Base-by-base conservation (phyloP, 2,888 invertebrate species). In the Chrysolina haemoptera region DNA sequence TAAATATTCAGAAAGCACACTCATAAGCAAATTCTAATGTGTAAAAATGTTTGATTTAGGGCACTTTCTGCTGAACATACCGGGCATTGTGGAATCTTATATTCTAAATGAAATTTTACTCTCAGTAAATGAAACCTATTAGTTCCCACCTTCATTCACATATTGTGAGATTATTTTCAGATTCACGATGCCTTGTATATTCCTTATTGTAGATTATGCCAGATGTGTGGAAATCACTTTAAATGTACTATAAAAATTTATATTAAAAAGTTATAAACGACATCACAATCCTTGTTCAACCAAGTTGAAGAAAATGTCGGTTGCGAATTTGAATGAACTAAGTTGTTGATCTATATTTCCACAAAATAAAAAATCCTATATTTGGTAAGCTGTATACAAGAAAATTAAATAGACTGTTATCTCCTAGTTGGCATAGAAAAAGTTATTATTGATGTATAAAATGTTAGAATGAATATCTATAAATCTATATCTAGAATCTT, bases 401-500 rank as follows among this genome's bases (percentile, higher is more conserved):
- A 71, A 79, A 70, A 72, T 71, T 80, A 80, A 80, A 84, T 83
- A 84, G 83, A 85, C 84, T 84, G 84, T 84, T 84, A 72, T 72
- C 72, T 77, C 74, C 70, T 76, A 78, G 78, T 73, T 79, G 80
- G 77, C 81, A 79, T 81, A 80, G 82, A 80, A 82, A 79, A 82
- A 72, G 71, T 46, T 73, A 70, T 62, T 46, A 73, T 63, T 55
- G 66, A 71, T 77, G 75, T 77, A 74, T 71, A 73, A 72, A 75
- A 18, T 69, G 75, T 72, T 78, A 75, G 76, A 71, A 79, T 22
- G 53, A 20, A 62, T 62, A 74, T 70, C 75, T 75, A 75, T 77
- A 62, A 48, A 74, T 70, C 75, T 75, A 75, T 77, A 76, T 80
- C 67, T 78, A 81, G 78, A 76, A 79, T 71, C 78, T 80, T 81